Conservation (phyloP, 1,140 invertebrate genomes). For the Neocloeon triangulifer region DNA sequence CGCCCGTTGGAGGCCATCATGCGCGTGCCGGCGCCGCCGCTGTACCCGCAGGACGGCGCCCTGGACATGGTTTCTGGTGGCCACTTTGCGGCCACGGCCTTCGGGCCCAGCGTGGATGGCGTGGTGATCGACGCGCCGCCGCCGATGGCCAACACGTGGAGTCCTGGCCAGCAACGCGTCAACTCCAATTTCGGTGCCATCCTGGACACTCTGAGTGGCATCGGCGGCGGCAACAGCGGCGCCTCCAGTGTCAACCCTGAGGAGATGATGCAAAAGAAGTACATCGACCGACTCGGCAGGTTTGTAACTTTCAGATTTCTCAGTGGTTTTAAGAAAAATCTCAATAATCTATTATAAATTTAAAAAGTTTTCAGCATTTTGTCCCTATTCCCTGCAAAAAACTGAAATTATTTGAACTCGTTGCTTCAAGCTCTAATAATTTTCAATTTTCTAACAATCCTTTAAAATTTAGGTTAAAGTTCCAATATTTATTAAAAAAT, state of each 20-base stretch:
- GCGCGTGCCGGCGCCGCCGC: conserved; percentile 41
- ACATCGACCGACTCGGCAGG: conserved; percentile 10
- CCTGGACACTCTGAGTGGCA: not conserved
- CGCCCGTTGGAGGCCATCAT: conserved; percentile 38
- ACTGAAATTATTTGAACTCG: no score
- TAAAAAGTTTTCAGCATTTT: no score
- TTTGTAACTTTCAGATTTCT: no score
- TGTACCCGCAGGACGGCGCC: conserved; percentile 16
- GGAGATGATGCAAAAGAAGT: conserved; percentile 10
- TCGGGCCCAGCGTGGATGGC: conserved; percentile 78
- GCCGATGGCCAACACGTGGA: conserved; percentile 10
- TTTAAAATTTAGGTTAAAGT: no score
- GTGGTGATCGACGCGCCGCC: conserved; percentile 58
- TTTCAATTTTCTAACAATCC: no score
- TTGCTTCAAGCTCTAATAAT: no score
- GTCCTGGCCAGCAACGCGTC: not conserved
- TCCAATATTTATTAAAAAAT: no score
- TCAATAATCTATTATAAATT: no score
- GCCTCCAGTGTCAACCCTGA: not conserved
- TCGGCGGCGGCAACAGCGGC: not conserved
- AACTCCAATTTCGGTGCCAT: not conserved
- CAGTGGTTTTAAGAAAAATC: no score
- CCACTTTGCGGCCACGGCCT: conserved; percentile 37
- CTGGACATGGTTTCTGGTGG: not conserved
- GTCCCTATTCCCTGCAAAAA: no score